Conservation (phyloP, 2,113 vertebrate genomes). For the Hippocampus barbouri region DNA sequence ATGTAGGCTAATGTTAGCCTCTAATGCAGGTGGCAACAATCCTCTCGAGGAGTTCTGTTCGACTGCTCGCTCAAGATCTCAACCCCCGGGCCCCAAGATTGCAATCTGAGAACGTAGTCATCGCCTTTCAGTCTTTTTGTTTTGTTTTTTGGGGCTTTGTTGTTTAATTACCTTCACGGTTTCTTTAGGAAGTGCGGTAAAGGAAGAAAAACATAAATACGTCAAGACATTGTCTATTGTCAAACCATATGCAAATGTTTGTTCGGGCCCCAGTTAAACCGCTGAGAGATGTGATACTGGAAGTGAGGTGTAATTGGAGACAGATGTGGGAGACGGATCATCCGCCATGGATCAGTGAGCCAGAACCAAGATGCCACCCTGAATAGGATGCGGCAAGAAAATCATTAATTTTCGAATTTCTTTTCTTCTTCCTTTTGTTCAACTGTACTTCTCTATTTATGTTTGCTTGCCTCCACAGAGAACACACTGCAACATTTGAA, state of each 20-base stretch:
- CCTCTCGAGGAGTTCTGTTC: conserved; percentile 46
- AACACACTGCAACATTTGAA: conserved; percentile 19
- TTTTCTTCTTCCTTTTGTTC: conserved; percentile 48
- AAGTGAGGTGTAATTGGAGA: conserved; percentile 73
- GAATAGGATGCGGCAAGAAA: conserved; percentile 68
- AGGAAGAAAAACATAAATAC: conserved; percentile 26
- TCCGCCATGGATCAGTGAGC: conserved; percentile 71
- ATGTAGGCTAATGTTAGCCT: conserved; percentile 38
- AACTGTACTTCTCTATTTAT: conserved; percentile 46
- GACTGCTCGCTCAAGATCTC: conserved; percentile 39
- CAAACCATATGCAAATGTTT: conserved; percentile 71
- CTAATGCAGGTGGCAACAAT: conserved; percentile 50
- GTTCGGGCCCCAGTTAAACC: conserved; percentile 64
- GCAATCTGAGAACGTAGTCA: conserved; percentile 65
- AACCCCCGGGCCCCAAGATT: conserved; percentile 32
- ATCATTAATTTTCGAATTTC: conserved; percentile 50
- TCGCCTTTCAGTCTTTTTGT: conserved; percentile 34
- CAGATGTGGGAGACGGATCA: conserved; percentile 75
- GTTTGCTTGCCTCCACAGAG: conserved; percentile 37
- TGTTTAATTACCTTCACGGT: conserved; percentile 72
- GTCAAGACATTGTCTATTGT: conserved; percentile 72
- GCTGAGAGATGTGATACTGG: conserved; percentile 66
- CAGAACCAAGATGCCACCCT: conserved; percentile 71
- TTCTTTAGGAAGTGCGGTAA: conserved; percentile 50
- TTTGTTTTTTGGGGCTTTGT: conserved; percentile 48